Conservation (phyloP, 2,797 vertebrate species). For the Pempheris klunzingeri region DNA sequence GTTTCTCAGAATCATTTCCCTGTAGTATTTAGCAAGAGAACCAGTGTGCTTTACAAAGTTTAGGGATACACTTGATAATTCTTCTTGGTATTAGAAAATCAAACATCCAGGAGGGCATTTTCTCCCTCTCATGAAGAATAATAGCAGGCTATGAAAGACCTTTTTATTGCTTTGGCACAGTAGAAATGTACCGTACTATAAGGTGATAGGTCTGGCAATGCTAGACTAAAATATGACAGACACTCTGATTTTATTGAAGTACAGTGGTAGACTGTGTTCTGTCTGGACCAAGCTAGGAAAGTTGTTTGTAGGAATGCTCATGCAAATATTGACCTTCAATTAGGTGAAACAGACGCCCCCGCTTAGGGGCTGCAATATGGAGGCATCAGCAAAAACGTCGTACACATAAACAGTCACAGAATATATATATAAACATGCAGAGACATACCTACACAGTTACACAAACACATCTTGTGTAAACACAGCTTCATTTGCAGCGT, state of each 20-base stretch:
- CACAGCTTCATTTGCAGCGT: constrained; percentile 19
- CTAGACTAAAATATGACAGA: constrained; percentile 61
- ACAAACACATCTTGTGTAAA: constrained; percentile 55
- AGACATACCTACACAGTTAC: constrained; percentile 39
- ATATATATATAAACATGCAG: constrained; percentile 66
- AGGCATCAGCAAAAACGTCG: constrained; percentile 71
- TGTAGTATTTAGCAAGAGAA: constrained; percentile 16
- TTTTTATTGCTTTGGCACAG: constrained; percentile 28
- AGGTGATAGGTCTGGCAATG: constrained; percentile 29
- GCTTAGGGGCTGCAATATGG: constrained; percentile 66
- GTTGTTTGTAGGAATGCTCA: constrained; percentile 74
- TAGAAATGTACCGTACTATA: neutral
- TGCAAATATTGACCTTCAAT: constrained; percentile 85
- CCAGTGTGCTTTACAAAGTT: constrained; percentile 31
- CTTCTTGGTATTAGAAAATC: constrained; percentile 25
- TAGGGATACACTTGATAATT: constrained; percentile 4
- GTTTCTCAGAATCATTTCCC: constrained; percentile 27
- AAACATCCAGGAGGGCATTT: constrained; percentile 5
- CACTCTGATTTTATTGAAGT: constrained; percentile 60
- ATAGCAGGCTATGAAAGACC: constrained; percentile 20
- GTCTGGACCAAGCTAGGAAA: constrained; percentile 58
- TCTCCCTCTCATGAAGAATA: neutral
- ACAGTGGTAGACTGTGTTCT: constrained; percentile 74
- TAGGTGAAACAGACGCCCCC: constrained; percentile 76
- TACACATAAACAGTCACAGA: constrained; percentile 62